phyloP scores from a whole-genome alignment of 2,113 vertebrate genomes.

The Hippocampus mohnikei region DNA sequence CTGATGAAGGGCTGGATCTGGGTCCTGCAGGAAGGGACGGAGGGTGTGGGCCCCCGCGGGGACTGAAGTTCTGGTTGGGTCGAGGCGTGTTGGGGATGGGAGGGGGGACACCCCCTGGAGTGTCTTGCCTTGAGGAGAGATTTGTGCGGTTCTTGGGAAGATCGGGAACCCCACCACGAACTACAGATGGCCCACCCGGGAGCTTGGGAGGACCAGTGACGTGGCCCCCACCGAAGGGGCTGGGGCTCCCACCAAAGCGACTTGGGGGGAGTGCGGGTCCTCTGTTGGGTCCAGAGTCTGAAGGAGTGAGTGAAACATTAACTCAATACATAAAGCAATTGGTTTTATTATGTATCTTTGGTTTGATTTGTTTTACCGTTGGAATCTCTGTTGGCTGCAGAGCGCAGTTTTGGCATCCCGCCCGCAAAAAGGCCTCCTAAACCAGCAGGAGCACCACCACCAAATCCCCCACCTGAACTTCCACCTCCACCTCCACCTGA shows the following conservation, averaged over 20 bases:
- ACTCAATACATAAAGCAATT: background rate
- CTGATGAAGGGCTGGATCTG: slow-evolving; percentile 62
- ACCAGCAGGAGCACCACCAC: slow-evolving; percentile 67
- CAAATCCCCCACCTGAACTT: slow-evolving; percentile 51
- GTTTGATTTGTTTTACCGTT: slow-evolving; percentile 52
- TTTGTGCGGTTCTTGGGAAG: slow-evolving; percentile 73
- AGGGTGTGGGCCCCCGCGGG: slow-evolving; percentile 69
- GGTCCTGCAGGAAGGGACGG: slow-evolving; percentile 64
- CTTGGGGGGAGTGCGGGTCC: slow-evolving; percentile 82
- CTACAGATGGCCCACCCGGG: slow-evolving; percentile 57
- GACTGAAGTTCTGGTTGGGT: slow-evolving; percentile 64
- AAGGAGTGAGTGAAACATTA: background rate
- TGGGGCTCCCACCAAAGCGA: slow-evolving; percentile 72
- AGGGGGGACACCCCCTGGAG: slow-evolving; percentile 66
- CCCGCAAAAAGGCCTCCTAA: slow-evolving; percentile 91
- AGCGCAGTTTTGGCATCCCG: slow-evolving; percentile 91
- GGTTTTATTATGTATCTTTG: background rate
- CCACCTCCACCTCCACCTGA: slow-evolving; percentile 49
- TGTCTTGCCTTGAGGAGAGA: slow-evolving; percentile 74
- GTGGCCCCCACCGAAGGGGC: slow-evolving; percentile 64
- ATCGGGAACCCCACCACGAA: slow-evolving; percentile 66
- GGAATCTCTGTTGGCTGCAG: slow-evolving; percentile 76
- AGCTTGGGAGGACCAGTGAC: slow-evolving; percentile 61
- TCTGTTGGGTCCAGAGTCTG: slow-evolving; percentile 78
- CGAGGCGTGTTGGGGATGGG: slow-evolving; percentile 84